Evolutionary conservation across 2,888 invertebrate species (phyloP), one percentile per base, ranked within the genome.

Genomic region (Thereva nobilitata): DNA sequence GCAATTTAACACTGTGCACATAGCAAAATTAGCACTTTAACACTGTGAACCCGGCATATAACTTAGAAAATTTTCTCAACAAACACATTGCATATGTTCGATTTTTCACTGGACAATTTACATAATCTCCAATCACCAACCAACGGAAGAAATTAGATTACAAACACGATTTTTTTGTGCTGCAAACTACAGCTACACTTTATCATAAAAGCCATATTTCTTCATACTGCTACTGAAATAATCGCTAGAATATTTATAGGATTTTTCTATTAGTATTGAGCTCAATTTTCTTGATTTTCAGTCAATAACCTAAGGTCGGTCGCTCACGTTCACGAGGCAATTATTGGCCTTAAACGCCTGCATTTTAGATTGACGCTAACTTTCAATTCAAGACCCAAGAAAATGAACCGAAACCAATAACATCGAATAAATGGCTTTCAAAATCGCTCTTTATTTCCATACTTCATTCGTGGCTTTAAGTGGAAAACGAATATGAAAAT

Each of bases 401-500:
- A 8, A 45, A 47, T 41, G 7, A 23, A 37, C 34, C 40, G 49
- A 49, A 57, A 12, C 61, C 50, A 61, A 61, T 61, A 40, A 50
- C 50, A 40, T 50, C 41, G 50, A 12, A 61, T 61, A 61, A 61
- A 61, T 50, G 61, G 50, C 50, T 61, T 61, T 61, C 61, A 40
- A 61, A 50, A 61, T 61, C 50, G 61, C 41, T 61, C 61, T 61
- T 61, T 61, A 61, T 50, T 61, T 61, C 23, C 23, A 23, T 23
- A 23, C 23, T 23, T 61, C 61, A 50, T 61, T 61, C 61, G 50
- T 23, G 40, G 23, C 50, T 23, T 50, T 61, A 61, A 61, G 61
- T 61, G 61, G 50, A 61, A 50, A 61, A 61, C 61, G 61, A 61
- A 61, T 61, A 61, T 61, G 50, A 61, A 61, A 23, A 61, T 61